phyloP scores from a whole-genome alignment of 1,140 invertebrate genomes.

The Plodia interpunctella region DNA sequence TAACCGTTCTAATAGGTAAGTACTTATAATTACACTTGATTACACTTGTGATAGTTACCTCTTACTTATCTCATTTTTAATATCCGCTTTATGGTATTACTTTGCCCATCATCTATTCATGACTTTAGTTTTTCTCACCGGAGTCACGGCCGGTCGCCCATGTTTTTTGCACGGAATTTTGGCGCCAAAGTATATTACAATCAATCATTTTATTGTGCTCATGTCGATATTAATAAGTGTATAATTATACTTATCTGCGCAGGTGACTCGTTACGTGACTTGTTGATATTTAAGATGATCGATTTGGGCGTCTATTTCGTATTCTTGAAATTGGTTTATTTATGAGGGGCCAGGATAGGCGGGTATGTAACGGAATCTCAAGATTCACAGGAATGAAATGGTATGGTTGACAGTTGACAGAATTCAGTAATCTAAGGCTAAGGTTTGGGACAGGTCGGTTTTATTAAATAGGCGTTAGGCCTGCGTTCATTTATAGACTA shows the following conservation, averaged over 20 bases:
- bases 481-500: no score
- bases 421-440: no score
- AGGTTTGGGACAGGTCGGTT: no score
- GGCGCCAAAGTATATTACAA: constrained; percentile 61
- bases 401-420: no score
- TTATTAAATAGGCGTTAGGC: no score
- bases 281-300: constrained; percentile 18
- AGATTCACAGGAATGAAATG: constrained; percentile 2
- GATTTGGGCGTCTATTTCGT: constrained; percentile 18
- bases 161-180: constrained; percentile 67
- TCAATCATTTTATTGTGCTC: constrained; percentile 34
- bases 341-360: constrained; percentile 40
- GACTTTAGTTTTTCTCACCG: constrained; percentile 23
- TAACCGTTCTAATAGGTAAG: no score
- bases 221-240: constrained; percentile 21
- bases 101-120: no score
- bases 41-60: no score
- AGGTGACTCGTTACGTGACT: constrained; percentile 23
- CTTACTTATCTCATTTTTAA: no score
- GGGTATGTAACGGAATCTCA: constrained; percentile 26
- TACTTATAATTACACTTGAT: no score
- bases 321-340: constrained; percentile 32
- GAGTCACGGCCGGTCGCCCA: constrained; percentile 63
- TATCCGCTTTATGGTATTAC: no score
- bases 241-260: constrained; percentile 22